These are phyloP conservation scores for Solenopsis fugax DNA, from an alignment of 1,140 invertebrate species.

Conservation along the genomic window DNA sequence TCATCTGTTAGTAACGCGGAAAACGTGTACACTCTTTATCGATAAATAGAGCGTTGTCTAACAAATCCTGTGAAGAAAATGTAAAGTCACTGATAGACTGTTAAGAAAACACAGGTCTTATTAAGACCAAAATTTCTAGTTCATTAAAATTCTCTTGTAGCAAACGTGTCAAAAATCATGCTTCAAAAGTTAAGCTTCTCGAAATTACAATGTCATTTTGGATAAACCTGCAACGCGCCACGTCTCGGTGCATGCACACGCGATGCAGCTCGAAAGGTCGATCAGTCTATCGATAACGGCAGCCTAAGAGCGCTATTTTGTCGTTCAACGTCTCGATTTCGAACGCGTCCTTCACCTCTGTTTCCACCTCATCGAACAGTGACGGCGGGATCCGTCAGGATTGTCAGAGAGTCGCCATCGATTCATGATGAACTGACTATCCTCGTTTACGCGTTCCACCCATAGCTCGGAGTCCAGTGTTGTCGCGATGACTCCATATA, in stretches of 20 bases:
- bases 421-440: neutral
- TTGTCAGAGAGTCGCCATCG: neutral
- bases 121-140: no score
- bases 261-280: slow-evolving; percentile 58
- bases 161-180: neutral
- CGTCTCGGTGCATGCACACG: slow-evolving; percentile 15
- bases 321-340: slow-evolving; percentile 4
- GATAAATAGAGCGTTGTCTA: no score
- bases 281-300: slow-evolving; percentile 79
- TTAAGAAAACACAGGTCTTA: no score
- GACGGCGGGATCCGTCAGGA: neutral
- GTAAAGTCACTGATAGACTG: no score
- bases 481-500: neutral
- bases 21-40: no score
- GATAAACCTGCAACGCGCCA: neutral
- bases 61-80: no score
- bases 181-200: neutral
- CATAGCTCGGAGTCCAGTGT: neutral
- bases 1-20: no score
- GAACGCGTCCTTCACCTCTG: neutral
- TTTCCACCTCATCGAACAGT: neutral
- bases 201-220: neutral
- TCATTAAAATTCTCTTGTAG: no score
- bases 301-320: slow-evolving; percentile 56
- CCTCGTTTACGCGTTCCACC: neutral